phyloP scores from a whole-genome alignment of 2,888 invertebrate species.

The Masnerella sp. region DNA sequence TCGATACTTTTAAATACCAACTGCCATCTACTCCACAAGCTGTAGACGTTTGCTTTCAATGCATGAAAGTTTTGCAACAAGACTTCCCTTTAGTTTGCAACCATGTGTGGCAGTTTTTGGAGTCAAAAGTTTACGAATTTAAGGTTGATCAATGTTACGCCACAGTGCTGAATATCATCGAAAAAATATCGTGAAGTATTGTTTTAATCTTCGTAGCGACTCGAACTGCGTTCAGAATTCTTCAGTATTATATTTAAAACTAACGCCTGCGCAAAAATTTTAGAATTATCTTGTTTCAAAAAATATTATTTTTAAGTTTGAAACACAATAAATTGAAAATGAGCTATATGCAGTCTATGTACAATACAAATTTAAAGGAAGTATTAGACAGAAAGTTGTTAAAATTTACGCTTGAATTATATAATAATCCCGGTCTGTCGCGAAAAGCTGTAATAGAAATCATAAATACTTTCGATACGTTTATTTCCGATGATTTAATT shows the following conservation, averaged over 20 bases:
- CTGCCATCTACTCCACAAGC: slow-evolving; percentile 7
- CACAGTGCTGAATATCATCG: slow-evolving; percentile 10
- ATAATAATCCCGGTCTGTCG: slow-evolving; percentile 31
- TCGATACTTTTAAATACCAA: slow-evolving; percentile 26
- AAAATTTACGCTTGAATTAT: slow-evolving; percentile 27
- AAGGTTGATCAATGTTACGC: slow-evolving; percentile 15
- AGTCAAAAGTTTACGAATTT: slow-evolving; percentile 24
- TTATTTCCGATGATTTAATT: slow-evolving; percentile 8
- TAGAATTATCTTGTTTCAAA: not conserved
- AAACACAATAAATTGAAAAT: slow-evolving; percentile 6
- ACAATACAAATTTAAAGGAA: slow-evolving; percentile 11
- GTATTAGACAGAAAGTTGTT: slow-evolving; percentile 22
- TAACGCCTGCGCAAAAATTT: no score
- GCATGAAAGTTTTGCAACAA: slow-evolving; percentile 23
- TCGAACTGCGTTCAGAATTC: no score
- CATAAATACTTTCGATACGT: slow-evolving; percentile 9
- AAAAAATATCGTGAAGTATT: not conserved
- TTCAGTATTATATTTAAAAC: not conserved
- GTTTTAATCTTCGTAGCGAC: no score
- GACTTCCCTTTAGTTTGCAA: not conserved
- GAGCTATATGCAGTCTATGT: not conserved
- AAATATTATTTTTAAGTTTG: not conserved
- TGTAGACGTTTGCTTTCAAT: slow-evolving; percentile 42
- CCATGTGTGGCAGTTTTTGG: slow-evolving; percentile 22
- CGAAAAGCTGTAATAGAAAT: slow-evolving; percentile 24